Base-by-base conservation (phyloP, 1,140 invertebrate species). In the Holotrichia oblita region DNA sequence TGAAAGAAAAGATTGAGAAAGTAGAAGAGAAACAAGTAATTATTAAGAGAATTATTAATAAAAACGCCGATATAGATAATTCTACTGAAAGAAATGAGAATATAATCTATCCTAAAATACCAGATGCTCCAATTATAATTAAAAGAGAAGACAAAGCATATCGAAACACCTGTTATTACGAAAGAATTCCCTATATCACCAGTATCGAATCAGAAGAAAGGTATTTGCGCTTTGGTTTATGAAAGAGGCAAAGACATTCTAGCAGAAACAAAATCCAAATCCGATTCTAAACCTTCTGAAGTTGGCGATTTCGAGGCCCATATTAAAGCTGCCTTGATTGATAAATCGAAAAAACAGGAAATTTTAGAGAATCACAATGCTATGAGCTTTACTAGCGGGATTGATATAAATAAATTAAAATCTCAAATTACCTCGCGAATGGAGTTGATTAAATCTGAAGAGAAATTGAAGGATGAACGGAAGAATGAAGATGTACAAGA, bases 21-120 rank as follows among this genome's bases (percentile, higher is more conserved):
- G n/a, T 40, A 2, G 73, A 74, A 20, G 73, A 41, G 40, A 41
- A 34, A 22, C 40, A 34, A 2, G n/a, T 2, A 12, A n/a, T 42
- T 20, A 74, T 74, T 17, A 48, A 74, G 34, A 20, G 42, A 24
- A 74, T 74, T 41, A 74, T 48, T 42, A 41, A 40, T 34, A 74
- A 41, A 48, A 42, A 41, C 41, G n/a, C 10, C 3, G 6, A 20
- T 41, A 14, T n/a, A 27, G 42, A 74, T 17, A 24, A 74, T 9
- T 34, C 6, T 4, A n/a, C 10, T 20, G 73, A 41, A 6, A 74
- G 34, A 17, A 74, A 48, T 20, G 42, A 74, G n/a, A 74, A 42
- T 74, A 20, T 74, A 17, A 74, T 10, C 14, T 10, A 40, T 9
- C n/a, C n/a, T 41, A 74, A 12, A 6, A 74, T 40, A n/a, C 7